A percentile compares a stretch with the other conserved stretches of the same genome.
Conservation (phyloP, 2,888 invertebrate genomes). For the Parochlus steinenii region DNA sequence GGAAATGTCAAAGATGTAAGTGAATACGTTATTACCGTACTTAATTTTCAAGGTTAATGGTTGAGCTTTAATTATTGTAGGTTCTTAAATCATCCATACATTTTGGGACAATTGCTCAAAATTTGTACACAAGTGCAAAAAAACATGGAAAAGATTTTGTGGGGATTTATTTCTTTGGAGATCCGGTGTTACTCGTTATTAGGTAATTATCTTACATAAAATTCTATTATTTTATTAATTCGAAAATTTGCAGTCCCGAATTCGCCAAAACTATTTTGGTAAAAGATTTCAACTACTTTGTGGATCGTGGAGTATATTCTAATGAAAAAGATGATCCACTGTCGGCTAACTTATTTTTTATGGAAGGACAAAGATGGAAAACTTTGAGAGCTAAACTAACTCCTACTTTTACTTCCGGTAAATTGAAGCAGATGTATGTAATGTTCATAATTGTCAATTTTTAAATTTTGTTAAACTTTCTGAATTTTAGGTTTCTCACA, state of each 20-base stretch:
- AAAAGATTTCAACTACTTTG: slow-evolving; percentile 7
- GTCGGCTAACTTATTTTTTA: slow-evolving; percentile 5
- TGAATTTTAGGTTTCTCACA: no score
- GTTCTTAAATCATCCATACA: slow-evolving; percentile 1
- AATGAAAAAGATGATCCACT: slow-evolving; percentile 5
- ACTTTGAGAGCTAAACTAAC: slow-evolving; percentile 7
- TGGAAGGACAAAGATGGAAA: slow-evolving; percentile 8
- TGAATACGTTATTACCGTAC: no score
- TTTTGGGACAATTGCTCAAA: slow-evolving; percentile 6
- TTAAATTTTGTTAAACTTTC: no score
- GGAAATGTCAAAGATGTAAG: no score
- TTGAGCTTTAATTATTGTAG: no score
- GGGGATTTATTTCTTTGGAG: slow-evolving; percentile 8
- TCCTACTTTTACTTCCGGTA: slow-evolving; percentile 8
- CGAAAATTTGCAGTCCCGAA: background rate
- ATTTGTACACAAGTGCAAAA: slow-evolving; percentile 2
- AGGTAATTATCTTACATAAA: no score
- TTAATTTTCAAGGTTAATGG: no score
- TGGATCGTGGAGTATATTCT: slow-evolving; percentile 8
- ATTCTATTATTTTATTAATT: no score
- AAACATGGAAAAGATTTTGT: slow-evolving; percentile 2
- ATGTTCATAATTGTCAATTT: no score
- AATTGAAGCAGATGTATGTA: slow-evolving; percentile 8
- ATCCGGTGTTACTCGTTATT: slow-evolving; percentile 4
- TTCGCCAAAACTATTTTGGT: background rate